Base-by-base conservation (phyloP, 1,140 invertebrate genomes). In the Physella acuta region DNA sequence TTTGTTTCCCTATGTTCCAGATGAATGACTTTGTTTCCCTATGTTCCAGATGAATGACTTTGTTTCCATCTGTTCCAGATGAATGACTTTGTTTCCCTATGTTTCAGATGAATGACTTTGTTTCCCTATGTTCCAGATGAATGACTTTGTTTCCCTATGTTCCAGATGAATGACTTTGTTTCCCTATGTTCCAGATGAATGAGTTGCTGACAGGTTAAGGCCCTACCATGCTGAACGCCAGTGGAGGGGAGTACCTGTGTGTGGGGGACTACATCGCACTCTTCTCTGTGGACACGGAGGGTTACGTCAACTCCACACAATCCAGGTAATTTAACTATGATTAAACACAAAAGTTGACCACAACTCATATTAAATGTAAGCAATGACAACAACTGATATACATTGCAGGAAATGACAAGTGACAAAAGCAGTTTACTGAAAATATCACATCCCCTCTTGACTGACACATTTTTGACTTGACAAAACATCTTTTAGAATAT, bases 241-340 rank as follows among this genome's bases (percentile, higher is more conserved):
- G 33, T 4, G 59, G 59, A 28, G 81, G 81, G 24, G 81, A 82
- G 60, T 81, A 78, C 73, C 76, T 84, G 11, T 81, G 76, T 71
- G 76, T 84, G 11, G 83, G 83, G 16, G 83, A 85, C 65, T 79
- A 77, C 61, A 81, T 85, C 14, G 75, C 75, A 60, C 68, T 85
- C 26, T 85, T 79, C 61, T 84, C 81, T 1, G 82, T 84, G 63
- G 83, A 85, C 60, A 85, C 82, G 26, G 82, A 85, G 56, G 83
- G 83, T 20, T 85, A 83, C 71, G 72, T 80, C 4, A 82, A 80
- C 71, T 78, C 80, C 63, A 68, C 77, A 0, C 79, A 85, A 70
- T 78, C 81, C 60, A 82, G 83, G 83, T 82, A 63, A 76, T n/a
- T n/a, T n/a, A n/a, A n/a, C n/a, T n/a, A n/a, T n/a, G n/a, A n/a